phyloP scores from a whole-genome alignment of 1,140 invertebrate genomes.

The Drosophila aff. region DNA sequence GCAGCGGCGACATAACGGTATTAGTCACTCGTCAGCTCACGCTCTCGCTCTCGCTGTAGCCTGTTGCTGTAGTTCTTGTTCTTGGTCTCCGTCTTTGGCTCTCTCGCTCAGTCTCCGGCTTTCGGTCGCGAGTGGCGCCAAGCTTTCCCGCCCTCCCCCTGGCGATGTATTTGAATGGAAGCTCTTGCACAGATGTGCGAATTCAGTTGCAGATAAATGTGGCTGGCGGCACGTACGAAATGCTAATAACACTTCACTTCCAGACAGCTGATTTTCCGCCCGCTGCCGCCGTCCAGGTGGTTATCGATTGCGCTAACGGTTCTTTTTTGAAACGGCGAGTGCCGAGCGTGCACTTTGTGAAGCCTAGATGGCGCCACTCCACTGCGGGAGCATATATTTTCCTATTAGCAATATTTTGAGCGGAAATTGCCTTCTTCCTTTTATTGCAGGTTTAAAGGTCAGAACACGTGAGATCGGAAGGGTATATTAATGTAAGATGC shows the following conservation, averaged over 20 bases:
- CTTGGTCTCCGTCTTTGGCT: not conserved
- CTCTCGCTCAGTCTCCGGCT: not conserved
- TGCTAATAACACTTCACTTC: slow-evolving; percentile 1
- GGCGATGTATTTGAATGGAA: not conserved
- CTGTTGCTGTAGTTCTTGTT: not conserved
- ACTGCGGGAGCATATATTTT: not conserved
- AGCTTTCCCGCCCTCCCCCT: slow-evolving; percentile 2
- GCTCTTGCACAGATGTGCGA: slow-evolving; percentile 14
- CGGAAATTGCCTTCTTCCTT: too few relatives aligned
- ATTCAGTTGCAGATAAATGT: slow-evolving; percentile 1
- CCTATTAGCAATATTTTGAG: too few relatives aligned
- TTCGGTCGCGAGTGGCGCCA: slow-evolving; percentile 12
- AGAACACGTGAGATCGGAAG: too few relatives aligned
- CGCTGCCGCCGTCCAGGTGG: not conserved
- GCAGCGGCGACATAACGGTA: slow-evolving; percentile 15
- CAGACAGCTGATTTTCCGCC: slow-evolving; percentile 21
- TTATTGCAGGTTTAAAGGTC: too few relatives aligned
- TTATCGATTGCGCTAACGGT: slow-evolving; percentile 15
- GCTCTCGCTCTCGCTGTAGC: not conserved
- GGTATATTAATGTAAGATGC: too few relatives aligned
- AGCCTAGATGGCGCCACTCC: slow-evolving; percentile 12
- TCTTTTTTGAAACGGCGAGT: not conserved
- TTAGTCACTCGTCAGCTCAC: slow-evolving; percentile 14
- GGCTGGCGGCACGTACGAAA: slow-evolving; percentile 20
- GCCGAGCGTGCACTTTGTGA: not conserved